These are phyloP conservation scores for Equus przewalskii DNA, from an alignment of 2,113 vertebrate species.

Conservation along the genomic window DNA sequence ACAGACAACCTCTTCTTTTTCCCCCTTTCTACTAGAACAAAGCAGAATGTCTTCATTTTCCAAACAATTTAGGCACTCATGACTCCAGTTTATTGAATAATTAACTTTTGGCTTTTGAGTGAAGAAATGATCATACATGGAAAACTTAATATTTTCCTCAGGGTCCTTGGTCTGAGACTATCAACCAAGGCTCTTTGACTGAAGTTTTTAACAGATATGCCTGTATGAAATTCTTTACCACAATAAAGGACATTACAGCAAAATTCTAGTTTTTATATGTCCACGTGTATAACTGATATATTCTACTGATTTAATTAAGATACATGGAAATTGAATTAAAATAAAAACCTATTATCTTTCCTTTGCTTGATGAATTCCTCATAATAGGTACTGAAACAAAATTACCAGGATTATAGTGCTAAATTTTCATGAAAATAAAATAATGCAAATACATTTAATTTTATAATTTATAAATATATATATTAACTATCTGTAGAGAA, in stretches of 20 bases:
- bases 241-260: not conserved
- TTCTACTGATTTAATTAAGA: conserved; percentile 53
- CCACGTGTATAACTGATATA: not conserved
- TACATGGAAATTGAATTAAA: conserved; percentile 1
- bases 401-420: not conserved
- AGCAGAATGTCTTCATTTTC: not conserved
- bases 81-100: not conserved
- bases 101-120: not conserved
- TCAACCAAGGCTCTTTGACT: not conserved
- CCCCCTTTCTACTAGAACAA: not conserved
- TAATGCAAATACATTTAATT: not conserved
- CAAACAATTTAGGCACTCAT: not conserved
- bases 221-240: not conserved
- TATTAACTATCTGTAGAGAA: not conserved
- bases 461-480: not conserved
- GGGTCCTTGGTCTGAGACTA: not conserved
- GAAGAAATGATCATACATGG: not conserved
- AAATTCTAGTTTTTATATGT: not conserved
- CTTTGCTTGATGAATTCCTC: not conserved
- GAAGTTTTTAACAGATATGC: not conserved
- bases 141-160: not conserved
- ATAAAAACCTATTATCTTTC: not conserved
- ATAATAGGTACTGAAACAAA: conserved; percentile 14
- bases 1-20: not conserved
- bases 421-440: conserved; percentile 44